phyloP scores from a whole-genome alignment of 2,113 vertebrate species.

The Poecile atricapillus region DNA sequence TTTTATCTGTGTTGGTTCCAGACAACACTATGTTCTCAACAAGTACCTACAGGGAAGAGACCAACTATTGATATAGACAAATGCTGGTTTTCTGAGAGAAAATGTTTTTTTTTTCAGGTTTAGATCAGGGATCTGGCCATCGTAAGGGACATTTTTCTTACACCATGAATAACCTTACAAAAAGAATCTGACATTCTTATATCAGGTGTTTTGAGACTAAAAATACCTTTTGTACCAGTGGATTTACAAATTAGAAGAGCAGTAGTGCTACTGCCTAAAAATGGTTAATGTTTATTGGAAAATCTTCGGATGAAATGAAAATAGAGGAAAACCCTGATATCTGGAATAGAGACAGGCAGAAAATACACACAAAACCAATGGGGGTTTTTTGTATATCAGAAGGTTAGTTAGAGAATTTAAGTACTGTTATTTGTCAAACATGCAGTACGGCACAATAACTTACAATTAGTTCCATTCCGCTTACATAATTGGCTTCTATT shows the following conservation, averaged over 20 bases:
- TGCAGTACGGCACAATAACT: neutral
- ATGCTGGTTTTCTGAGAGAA: neutral
- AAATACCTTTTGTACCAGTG: neutral
- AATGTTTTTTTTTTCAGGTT: neutral
- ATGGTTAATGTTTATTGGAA: neutral
- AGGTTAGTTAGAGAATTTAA: neutral
- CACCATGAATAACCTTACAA: neutral
- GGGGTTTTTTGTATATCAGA: neutral
- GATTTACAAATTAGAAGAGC: neutral
- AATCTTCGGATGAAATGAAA: neutral
- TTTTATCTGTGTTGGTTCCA: neutral
- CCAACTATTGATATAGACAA: neutral
- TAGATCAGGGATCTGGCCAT: neutral
- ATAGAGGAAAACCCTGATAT: neutral
- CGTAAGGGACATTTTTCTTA: neutral
- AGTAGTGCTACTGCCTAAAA: neutral
- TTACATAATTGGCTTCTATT: neutral
- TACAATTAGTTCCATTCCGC: neutral
- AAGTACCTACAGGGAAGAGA: rapidly evolving
- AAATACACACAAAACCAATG: neutral
- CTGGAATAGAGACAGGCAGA: neutral
- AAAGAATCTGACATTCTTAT: neutral
- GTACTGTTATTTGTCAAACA: neutral
- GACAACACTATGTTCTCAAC: neutral
- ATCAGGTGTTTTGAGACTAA: neutral